Conservation (phyloP, 2,113 vertebrate genomes). For the Aptenodytes forsteri region DNA sequence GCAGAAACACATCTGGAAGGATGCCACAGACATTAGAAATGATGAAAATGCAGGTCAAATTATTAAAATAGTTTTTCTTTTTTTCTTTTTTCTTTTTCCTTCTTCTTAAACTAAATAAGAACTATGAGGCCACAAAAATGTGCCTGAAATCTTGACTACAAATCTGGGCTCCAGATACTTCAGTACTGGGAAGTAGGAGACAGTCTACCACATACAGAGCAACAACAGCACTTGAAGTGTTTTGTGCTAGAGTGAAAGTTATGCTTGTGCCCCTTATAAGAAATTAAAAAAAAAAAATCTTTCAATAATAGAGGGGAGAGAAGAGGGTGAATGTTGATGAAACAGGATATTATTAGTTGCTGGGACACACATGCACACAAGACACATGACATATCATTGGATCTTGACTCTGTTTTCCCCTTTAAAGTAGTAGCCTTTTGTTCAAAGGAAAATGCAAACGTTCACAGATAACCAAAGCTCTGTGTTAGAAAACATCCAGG, state of each 20-base stretch:
- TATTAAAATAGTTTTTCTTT: background rate
- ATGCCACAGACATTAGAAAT: constrained; percentile 3
- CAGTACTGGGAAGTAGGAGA: background rate
- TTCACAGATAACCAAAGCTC: background rate
- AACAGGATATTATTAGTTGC: background rate
- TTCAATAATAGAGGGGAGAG: background rate
- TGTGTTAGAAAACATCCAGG: background rate
- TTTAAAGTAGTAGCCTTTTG: background rate
- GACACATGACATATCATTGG: background rate
- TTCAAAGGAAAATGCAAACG: background rate
- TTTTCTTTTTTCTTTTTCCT: background rate
- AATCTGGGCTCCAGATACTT: constrained; percentile 35
- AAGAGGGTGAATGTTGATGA: background rate
- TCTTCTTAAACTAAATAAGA: background rate
- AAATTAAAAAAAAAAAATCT: background rate
- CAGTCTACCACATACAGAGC: background rate
- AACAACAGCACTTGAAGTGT: background rate
- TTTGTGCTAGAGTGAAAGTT: background rate
- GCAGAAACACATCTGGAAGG: constrained; percentile 45
- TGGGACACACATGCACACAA: background rate
- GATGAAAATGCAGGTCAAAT: constrained; percentile 9
- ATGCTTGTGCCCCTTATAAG: background rate
- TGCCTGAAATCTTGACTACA: background rate
- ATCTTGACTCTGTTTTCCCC: background rate
- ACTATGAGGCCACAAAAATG: constrained; percentile 6